Conservation (phyloP, 2,113 vertebrate species). For the Polyodon spathula region DNA sequence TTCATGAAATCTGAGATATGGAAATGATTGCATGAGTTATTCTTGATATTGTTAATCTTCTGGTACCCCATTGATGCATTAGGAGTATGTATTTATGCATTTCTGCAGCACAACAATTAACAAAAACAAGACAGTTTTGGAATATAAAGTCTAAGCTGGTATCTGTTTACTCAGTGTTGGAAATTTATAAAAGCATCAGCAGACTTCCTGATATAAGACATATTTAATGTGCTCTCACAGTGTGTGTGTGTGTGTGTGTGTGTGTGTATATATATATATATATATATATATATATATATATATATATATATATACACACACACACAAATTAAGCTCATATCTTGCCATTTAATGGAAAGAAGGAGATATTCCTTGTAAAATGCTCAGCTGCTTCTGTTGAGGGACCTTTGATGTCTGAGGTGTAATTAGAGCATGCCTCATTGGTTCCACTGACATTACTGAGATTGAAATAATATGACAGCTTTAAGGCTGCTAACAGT, state of each 20-base stretch:
- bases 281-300: neutral
- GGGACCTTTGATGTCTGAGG: neutral
- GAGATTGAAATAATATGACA: conserved; percentile 5
- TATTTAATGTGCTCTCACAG: neutral
- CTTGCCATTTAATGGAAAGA: neutral
- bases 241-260: no score
- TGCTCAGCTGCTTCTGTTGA: neutral
- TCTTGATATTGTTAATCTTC: conserved; percentile 3
- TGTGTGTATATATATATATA: neutral
- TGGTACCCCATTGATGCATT: neutral
- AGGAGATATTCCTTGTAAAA: conserved; percentile 9
- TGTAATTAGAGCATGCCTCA: conserved; percentile 4
- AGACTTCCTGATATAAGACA: no score
- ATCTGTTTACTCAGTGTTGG: no score
- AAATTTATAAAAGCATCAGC: no score
- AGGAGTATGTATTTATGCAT: no score
- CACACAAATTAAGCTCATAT: neutral
- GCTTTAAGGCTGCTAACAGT: conserved; percentile 1
- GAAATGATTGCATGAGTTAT: conserved; percentile 3
- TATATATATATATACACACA: neutral
- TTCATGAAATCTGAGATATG: conserved; percentile 8
- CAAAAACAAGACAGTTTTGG: no score
- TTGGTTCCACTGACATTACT: neutral
- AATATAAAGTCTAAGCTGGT: no score
- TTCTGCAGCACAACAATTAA: no score